These are phyloP conservation scores for Drosophila maculinotata DNA, from an alignment of 2,888 invertebrate genomes.

Conservation along the genomic window DNA sequence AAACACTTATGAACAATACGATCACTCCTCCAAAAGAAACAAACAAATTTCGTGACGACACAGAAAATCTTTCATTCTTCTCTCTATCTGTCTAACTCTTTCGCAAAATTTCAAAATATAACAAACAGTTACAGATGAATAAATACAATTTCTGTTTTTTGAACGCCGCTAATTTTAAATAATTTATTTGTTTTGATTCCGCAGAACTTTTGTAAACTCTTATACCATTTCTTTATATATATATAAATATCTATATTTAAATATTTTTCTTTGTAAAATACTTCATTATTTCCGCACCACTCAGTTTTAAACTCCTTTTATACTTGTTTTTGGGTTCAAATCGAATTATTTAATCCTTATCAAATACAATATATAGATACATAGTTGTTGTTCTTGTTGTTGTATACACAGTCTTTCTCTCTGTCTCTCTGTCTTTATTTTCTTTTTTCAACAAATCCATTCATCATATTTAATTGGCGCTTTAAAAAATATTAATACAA, in stretches of 20 bases:
- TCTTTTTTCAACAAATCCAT: conserved; percentile 9
- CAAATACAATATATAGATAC: conserved; percentile 71
- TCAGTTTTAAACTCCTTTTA: conserved; percentile 52
- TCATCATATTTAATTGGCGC: conserved; percentile 2
- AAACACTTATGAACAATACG: conserved; percentile 34
- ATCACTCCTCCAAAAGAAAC: conserved; percentile 44
- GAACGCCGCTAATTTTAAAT: conserved; percentile 67
- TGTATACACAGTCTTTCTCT: conserved; percentile 63
- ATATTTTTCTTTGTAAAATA: conserved; percentile 58
- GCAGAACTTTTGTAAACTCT: conserved; percentile 66
- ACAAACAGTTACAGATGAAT: conserved; percentile 61
- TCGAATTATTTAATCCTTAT: conserved; percentile 54
- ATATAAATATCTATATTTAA: conserved; percentile 36
- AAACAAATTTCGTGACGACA: conserved; percentile 58
- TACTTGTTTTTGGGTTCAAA: conserved; percentile 42
- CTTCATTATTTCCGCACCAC: conserved; percentile 68
- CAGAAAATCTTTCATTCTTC: conserved; percentile 70
- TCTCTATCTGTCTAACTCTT: conserved; percentile 64
- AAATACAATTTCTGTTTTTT: conserved; percentile 53
- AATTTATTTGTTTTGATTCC: conserved; percentile 46
- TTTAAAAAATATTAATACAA: not conserved
- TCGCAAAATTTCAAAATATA: conserved; percentile 47
- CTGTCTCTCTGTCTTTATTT: conserved; percentile 19
- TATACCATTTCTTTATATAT: conserved; percentile 53
- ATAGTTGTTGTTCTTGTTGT: conserved; percentile 82